A percentile compares a stretch with the other conserved stretches of the same genome.
These are phyloP conservation scores for Euschistus heros DNA, from an alignment of 1,140 invertebrate genomes.

Conservation along the genomic window DNA sequence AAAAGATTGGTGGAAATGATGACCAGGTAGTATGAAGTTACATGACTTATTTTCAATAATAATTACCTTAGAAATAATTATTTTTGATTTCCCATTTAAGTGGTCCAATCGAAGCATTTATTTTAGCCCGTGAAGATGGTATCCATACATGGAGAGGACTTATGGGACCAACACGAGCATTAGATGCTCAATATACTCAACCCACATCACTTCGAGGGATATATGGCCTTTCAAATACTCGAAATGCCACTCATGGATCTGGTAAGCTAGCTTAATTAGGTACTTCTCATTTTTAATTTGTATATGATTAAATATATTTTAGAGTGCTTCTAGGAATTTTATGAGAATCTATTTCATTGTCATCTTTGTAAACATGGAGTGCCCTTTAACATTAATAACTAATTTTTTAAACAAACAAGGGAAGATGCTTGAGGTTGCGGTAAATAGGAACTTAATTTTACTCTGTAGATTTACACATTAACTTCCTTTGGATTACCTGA, in stretches of 20 bases:
- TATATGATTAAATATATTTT: background rate
- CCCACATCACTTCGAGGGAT: conserved; percentile 66
- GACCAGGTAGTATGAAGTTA: conserved; percentile 48
- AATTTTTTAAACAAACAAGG: too few species aligned
- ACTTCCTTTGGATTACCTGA: too few species aligned
- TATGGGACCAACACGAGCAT: conserved; percentile 82
- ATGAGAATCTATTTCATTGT: too few species aligned
- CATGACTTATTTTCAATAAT: conserved; percentile 1
- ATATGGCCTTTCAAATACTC: conserved; percentile 81
- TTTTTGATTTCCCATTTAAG: conserved; percentile 38
- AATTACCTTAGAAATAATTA: background rate
- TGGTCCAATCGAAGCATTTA: conserved; percentile 66
- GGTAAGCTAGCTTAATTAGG: conserved; percentile 40
- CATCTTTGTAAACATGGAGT: too few species aligned
- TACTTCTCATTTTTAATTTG: background rate
- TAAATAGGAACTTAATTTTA: too few species aligned
- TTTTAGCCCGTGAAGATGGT: conserved; percentile 59
- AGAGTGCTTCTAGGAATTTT: background rate
- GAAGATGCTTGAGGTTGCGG: too few species aligned
- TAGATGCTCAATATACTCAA: conserved; percentile 60
- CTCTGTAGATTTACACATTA: too few species aligned
- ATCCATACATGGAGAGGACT: conserved; percentile 67
- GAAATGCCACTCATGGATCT: conserved; percentile 86
- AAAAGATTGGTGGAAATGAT: conserved; percentile 77
- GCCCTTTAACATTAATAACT: too few species aligned